These are phyloP conservation scores for Jordanella pulchra DNA, from an alignment of 2,797 vertebrate genomes.

Conservation along the genomic window DNA sequence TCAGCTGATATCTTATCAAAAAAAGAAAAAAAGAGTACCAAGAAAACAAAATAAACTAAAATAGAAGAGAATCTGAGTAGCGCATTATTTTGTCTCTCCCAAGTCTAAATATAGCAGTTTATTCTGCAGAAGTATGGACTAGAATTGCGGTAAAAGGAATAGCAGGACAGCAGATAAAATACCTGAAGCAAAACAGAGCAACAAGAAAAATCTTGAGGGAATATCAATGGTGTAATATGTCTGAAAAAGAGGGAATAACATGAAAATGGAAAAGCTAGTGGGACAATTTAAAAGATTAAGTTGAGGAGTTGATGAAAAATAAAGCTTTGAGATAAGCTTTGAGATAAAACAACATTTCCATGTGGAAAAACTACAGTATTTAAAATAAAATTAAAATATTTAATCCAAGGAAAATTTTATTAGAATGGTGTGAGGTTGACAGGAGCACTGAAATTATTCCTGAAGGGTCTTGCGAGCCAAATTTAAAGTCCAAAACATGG, in stretches of 20 bases:
- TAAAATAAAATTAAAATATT: neutral
- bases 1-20: slow-evolving; percentile 34
- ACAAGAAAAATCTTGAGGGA: neutral
- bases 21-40: slow-evolving; percentile 21
- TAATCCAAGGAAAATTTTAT: neutral
- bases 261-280: neutral
- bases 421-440: neutral
- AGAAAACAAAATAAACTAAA: slow-evolving; percentile 45
- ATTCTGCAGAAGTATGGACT: slow-evolving; percentile 54
- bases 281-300: neutral
- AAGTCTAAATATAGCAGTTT: slow-evolving; percentile 72
- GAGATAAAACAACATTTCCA: slow-evolving; percentile 1
- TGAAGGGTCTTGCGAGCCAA: no score
- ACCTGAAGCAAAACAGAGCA: slow-evolving; percentile 28
- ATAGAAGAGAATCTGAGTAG: slow-evolving; percentile 29
- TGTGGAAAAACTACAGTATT: neutral
- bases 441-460: neutral
- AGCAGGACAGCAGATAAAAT: slow-evolving; percentile 41
- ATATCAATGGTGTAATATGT: neutral
- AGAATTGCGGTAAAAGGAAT: slow-evolving; percentile 21
- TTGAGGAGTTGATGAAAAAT: neutral
- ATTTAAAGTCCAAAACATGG: neutral
- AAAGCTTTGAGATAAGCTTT: no score
- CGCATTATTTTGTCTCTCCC: slow-evolving; percentile 59
- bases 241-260: neutral